Percentiles rank a stretch among this genome's conserved stretches.
phyloP scores from a whole-genome alignment of 2,113 vertebrate genomes.

The Athene noctua region DNA sequence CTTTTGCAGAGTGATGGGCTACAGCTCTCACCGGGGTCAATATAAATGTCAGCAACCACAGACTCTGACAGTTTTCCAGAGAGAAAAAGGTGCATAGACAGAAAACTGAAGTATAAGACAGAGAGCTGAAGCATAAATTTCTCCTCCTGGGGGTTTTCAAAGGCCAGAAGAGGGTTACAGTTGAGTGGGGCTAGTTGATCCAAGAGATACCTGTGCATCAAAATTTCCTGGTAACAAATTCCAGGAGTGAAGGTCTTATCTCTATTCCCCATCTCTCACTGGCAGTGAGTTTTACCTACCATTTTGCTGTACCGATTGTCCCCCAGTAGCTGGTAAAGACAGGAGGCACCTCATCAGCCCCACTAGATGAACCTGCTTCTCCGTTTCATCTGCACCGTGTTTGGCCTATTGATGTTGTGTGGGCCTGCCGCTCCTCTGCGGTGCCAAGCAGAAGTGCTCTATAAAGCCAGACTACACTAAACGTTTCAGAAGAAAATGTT shows the following conservation, averaged over 20 bases:
- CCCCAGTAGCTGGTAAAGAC: background rate
- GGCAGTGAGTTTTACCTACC: background rate
- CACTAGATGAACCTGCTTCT: background rate
- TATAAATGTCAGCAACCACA: background rate
- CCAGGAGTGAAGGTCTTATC: background rate
- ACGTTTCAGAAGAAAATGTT: background rate
- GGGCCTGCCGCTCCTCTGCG: accelerated
- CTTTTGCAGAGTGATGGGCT: background rate
- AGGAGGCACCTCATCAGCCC: background rate
- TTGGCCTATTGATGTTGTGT: accelerated
- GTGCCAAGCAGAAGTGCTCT: background rate
- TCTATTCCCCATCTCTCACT: background rate
- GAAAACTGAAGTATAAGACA: background rate
- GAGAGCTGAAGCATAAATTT: background rate
- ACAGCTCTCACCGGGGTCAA: background rate
- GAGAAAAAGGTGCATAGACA: background rate
- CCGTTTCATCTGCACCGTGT: accelerated
- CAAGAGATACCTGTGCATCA: background rate
- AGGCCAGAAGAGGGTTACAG: background rate
- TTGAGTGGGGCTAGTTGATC: background rate
- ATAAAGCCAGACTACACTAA: background rate
- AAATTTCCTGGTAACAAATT: background rate
- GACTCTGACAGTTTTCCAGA: background rate
- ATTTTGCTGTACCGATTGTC: background rate
- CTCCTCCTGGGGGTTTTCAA: background rate